Evolutionary conservation across 1,140 invertebrate genomes (phyloP).

Genomic region (Diorhabda elongata): DNA sequence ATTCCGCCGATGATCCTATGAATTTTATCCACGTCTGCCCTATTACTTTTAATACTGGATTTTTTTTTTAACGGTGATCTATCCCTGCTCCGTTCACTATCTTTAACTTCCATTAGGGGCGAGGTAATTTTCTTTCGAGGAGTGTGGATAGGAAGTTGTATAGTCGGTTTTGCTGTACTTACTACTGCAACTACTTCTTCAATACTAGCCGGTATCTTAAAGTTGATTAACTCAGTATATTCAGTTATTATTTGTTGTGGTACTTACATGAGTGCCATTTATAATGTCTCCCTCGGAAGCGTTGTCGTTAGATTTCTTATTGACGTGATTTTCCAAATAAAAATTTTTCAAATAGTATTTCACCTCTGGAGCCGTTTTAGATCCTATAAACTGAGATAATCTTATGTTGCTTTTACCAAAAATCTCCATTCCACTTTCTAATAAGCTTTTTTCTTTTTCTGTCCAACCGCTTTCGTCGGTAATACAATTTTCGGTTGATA

Average conservation of each 20-base stretch:
- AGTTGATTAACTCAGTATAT: conserved; percentile 12
- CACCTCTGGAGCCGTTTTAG: conserved; percentile 59
- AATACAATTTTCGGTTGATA: conserved; percentile 40
- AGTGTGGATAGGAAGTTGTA: conserved; percentile 28
- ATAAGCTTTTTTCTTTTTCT: conserved; percentile 54
- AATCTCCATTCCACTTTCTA: conserved; percentile 59
- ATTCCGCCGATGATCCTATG: conserved; percentile 12
- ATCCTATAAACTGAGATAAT: conserved; percentile 61
- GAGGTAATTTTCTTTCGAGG: conserved; percentile 26
- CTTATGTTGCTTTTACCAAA: conserved; percentile 60
- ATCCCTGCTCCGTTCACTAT: not conserved
- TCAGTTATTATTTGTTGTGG: not conserved
- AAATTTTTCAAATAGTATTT: conserved; percentile 52
- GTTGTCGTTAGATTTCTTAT: conserved; percentile 20
- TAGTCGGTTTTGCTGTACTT: conserved; percentile 51
- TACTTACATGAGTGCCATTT: conserved; percentile 33
- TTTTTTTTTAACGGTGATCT: not conserved
- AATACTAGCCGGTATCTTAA: conserved; percentile 50
- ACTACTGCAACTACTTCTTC: conserved; percentile 54
- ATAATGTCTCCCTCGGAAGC: conserved; percentile 29
- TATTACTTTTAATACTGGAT: not conserved
- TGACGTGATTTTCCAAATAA: conserved; percentile 33
- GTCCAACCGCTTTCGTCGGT: conserved; percentile 51
- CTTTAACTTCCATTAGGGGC: not conserved
- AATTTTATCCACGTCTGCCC: not conserved